Evolutionary conservation across 2,113 vertebrate genomes (phyloP), one percentile per base, ranked within the genome.

Genomic region (Panthera tigris): DNA sequence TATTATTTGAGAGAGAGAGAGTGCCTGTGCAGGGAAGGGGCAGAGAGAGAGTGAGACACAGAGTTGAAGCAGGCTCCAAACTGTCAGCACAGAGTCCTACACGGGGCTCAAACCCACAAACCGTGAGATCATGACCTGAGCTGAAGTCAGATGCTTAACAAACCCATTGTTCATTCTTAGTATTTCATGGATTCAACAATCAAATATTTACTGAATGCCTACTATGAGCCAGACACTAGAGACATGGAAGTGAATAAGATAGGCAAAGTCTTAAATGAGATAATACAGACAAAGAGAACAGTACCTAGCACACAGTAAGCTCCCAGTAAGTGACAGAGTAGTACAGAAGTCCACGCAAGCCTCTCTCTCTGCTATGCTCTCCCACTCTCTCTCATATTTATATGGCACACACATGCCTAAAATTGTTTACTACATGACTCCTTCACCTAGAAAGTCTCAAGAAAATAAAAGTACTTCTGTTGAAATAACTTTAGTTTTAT

Each of bases 401-500:
- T 15, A 57, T 57, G 8, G 25, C 12, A 36, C 8, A 65, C 41
- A 80, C 14, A 79, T 8, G 7, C 10, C 25, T 68, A 76, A 83
- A 61, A 89, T 89, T 11, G 15, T 86, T 93, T 50, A 69, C 92
- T 57, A 33, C 14, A 36, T 85, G 15, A 92, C 3, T 94, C 25
- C 10, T 69, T 80, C 8, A 79, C 39, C 21, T 27, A 76, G 31
- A 93, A 82, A 78, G 68, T 80, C 41, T 65, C 55, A 76, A n/a
- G 19, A 52, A 83, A 94, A 95, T 84, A 86, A 74, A 65, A 18
- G 52, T 96, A 89, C 33, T 65, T 98, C 79, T 84, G 21, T 89
- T 61, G 88, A 97, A 87, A n/a, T 92, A 94, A 23, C n/a, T 94
- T 96, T 95, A 19, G 33, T 66, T 97, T 97, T 41, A 63, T 71